Evolutionary conservation across 2,888 invertebrate genomes (phyloP).

Genomic region (Stenotaenia linearis): DNA sequence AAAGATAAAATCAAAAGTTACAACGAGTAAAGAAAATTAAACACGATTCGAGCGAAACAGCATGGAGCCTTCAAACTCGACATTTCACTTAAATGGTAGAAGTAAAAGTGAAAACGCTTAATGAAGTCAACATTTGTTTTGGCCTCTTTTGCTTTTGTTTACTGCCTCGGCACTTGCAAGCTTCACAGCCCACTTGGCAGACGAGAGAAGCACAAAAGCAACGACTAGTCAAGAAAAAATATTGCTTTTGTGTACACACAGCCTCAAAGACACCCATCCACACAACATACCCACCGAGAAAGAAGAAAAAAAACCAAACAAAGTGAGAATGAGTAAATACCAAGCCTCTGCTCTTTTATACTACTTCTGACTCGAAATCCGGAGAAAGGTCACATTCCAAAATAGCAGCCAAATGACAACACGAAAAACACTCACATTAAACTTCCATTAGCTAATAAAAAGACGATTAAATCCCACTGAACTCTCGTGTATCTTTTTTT

Average conservation of each 20-base stretch:
- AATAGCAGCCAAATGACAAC: neutral
- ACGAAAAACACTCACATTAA: neutral
- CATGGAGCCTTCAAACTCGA: neutral
- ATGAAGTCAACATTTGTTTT: neutral
- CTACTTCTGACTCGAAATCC: neutral
- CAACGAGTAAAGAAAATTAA: neutral
- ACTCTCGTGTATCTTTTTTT: neutral
- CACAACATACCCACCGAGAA: neutral
- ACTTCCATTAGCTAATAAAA: neutral
- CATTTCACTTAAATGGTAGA: neutral
- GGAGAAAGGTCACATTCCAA: neutral
- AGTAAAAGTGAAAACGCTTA: neutral
- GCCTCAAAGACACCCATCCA: neutral
- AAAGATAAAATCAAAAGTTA: neutral
- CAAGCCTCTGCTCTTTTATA: neutral
- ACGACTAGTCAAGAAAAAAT: neutral
- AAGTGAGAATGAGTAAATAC: neutral
- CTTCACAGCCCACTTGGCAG: neutral
- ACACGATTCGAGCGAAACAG: neutral
- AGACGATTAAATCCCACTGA: neutral
- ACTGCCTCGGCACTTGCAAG: neutral
- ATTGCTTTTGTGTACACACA: neutral
- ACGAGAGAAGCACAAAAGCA: neutral
- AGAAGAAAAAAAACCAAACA: neutral
- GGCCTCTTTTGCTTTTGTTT: neutral